phyloP scores from a whole-genome alignment of 2,113 vertebrate genomes.

The Sula dactylatra region DNA sequence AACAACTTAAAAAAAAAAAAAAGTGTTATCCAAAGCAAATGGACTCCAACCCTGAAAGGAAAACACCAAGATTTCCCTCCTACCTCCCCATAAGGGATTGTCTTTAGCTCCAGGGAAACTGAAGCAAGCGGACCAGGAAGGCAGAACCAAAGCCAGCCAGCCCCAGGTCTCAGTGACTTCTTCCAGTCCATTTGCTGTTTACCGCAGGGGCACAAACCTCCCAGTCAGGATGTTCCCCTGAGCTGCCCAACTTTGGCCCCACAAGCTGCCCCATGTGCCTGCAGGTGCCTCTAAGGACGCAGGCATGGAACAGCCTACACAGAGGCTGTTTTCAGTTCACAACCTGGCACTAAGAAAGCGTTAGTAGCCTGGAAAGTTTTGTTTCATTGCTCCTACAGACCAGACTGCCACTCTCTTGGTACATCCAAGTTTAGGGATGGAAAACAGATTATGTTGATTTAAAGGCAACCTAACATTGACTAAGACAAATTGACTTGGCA shows the following conservation, averaged over 20 bases:
- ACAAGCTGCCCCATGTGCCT: neutral
- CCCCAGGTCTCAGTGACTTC: fast-evolving
- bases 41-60: neutral
- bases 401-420: neutral
- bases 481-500: slow-evolving; percentile 13
- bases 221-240: neutral
- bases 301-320: neutral
- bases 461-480: neutral
- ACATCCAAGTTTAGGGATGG: neutral
- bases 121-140: neutral
- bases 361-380: neutral
- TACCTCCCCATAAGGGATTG: neutral
- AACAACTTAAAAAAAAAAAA: neutral
- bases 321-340: neutral
- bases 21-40: neutral
- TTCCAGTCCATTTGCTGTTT: neutral
- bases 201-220: neutral
- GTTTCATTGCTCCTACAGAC: neutral
- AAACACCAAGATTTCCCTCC: neutral
- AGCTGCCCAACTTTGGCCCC: neutral
- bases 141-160: neutral
- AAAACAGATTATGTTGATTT: neutral
- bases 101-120: neutral
- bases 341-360: neutral
- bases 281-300: neutral